phyloP scores from a whole-genome alignment of 1,140 invertebrate species.

The Nasonia longicornis region DNA sequence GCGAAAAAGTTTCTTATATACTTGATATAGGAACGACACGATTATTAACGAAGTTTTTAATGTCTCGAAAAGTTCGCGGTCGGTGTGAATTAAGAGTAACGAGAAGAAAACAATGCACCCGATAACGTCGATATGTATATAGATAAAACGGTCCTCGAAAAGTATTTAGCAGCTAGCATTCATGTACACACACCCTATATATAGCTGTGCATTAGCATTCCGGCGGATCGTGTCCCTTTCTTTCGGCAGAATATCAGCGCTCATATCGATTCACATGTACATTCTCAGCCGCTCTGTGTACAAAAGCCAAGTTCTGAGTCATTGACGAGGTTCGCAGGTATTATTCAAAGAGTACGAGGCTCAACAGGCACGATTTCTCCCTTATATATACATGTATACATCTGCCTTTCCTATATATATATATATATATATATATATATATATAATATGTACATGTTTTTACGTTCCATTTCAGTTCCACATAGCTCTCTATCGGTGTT shows the following conservation, averaged over 20 bases:
- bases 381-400: not conserved
- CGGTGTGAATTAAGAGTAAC: too few relatives aligned
- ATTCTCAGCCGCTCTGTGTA: not conserved
- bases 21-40: too few relatives aligned
- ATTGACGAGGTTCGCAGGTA: slow-evolving; percentile 9
- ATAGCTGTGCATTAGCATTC: slow-evolving; percentile 14
- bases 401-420: not conserved
- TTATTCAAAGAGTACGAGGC: slow-evolving; percentile 15
- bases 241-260: slow-evolving; percentile 9
- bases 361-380: slow-evolving; percentile 44
- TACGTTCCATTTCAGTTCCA: slow-evolving; percentile 16
- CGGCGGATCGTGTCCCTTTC: slow-evolving; percentile 7
- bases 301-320: slow-evolving; percentile 12
- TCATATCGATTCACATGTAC: slow-evolving; percentile 15
- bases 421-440: not conserved
- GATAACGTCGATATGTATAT: not conserved
- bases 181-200: not conserved
- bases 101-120: too few relatives aligned
- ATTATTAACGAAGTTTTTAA: too few relatives aligned
- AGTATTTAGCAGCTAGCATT: not conserved
- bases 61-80: too few relatives aligned
- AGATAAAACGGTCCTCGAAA: not conserved
- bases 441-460: slow-evolving; percentile 2
- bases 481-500: not conserved
- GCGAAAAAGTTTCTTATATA: too few relatives aligned